Percentiles rank a stretch among this genome's conserved stretches.
Evolutionary conservation across 2,888 invertebrate genomes (phyloP).

Genomic region (Amiota communis): DNA sequence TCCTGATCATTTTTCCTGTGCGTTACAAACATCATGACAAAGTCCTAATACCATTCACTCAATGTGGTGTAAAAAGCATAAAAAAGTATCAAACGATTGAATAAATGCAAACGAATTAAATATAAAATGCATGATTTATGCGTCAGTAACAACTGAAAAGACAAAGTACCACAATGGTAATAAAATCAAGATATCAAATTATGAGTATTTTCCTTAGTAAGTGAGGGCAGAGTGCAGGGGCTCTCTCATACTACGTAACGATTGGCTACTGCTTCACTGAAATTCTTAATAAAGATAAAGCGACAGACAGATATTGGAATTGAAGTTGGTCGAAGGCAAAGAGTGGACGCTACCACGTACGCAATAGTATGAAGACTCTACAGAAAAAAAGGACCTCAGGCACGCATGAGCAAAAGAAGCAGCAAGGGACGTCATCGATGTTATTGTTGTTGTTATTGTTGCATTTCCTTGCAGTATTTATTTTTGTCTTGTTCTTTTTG

Average conservation of each 20-base stretch:
- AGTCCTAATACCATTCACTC: too few species aligned
- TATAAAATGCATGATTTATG: slow-evolving; percentile 47
- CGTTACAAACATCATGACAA: too few species aligned
- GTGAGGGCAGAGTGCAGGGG: not conserved
- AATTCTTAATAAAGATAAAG: slow-evolving; percentile 70
- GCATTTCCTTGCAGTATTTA: not conserved
- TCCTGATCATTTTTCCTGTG: not conserved
- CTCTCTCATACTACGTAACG: slow-evolving; percentile 30
- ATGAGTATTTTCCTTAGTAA: slow-evolving; percentile 33
- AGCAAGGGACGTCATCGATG: not conserved
- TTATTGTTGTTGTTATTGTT: not conserved
- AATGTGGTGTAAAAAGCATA: too few species aligned
- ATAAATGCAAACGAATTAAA: slow-evolving; percentile 3
- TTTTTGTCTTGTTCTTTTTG: not conserved
- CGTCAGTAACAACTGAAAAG: slow-evolving; percentile 36
- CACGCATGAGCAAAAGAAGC: slow-evolving; percentile 35
- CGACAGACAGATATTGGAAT: slow-evolving; percentile 22
- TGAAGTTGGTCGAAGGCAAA: not conserved
- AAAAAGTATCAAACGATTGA: not conserved
- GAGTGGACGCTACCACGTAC: slow-evolving; percentile 25
- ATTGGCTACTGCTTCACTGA: slow-evolving; percentile 52
- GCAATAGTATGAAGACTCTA: not conserved
- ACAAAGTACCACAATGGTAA: slow-evolving; percentile 43
- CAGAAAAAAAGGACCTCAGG: slow-evolving; percentile 51
- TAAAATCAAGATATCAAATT: slow-evolving; percentile 64